Base-by-base conservation (phyloP, 92 coral and sea anemone species). In the Palythoa heliodiscus region DNA sequence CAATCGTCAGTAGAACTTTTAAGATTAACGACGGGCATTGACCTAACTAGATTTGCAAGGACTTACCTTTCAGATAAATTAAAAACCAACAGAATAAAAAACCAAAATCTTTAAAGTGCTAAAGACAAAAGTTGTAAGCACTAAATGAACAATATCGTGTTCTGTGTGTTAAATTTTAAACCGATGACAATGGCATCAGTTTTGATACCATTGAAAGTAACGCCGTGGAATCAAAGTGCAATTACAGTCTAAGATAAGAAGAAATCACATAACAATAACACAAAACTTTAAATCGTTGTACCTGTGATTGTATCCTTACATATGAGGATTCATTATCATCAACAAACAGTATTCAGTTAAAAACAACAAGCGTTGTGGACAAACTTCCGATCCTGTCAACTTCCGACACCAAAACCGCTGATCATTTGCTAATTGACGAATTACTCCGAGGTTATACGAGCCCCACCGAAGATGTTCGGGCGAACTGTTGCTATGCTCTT, bases 301-400 rank as follows among this genome's bases (percentile, higher is more conserved):
- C 73, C 73, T 69, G 19, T 37, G 2, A 25, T 6, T 25, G 73
- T n/a, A 37, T 69, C 73, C 73, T 24, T 12, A 37, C 17, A 10
- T 29, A 2, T 16, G n/a, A 69, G 39, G 40, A 25, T 69, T 68
- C 73, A 69, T 29, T 69, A 11, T 13, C 73, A 29, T 69, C 73
- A 69, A 69, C 43, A 69, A 69, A 69, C 15, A 12, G 7, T 11
- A 69, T 69, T 7, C 19, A 22, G 1, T 48, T 37, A 75, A 52
- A 39, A 39, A 19, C 54, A n/a, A 38, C 11, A 37, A 10, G 12
- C 0, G 20, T 64, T 1, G 3, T n/a, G 4, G 17, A 64, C 84
- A 64, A 39, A 79, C 84, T 79, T 79, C 84, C n/a, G n/a, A n/a
- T n/a, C n/a, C 84, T 79, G 84, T 39, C 13, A 16, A 2, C 37